Evolutionary conservation across 2,797 vertebrate genomes (phyloP), one percentile per base, ranked within the genome.

Genomic region (Avahi laniger): DNA sequence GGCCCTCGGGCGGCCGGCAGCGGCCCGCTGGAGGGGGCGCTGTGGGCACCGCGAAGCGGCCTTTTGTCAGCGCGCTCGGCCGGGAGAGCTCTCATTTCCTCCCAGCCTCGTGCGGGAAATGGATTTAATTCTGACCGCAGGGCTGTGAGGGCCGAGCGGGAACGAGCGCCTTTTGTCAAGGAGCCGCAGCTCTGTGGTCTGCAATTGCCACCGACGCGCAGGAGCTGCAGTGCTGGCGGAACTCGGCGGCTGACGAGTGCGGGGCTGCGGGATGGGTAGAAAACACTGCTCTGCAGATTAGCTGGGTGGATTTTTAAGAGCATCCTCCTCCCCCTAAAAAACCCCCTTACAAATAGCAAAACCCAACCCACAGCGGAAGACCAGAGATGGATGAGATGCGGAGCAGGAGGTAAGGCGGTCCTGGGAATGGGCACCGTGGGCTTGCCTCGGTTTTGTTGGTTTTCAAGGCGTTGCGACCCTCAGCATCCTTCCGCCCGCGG

Each of bases 21-120:
- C n/a, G 35, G 87, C 73, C 97, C 96, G 59, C 94, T 88, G 50
- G 97, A 96, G 97, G 98, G 98, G 95, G 98, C 97, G 95, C 91
- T 96, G 94, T 89, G 78, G 83, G 63, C 91, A 1, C 93, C 30
- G 86, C 83, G 59, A 28, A 48, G 88, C 94, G 70, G 96, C 96
- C 97, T 97, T 98, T 98, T 98, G 98, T 98, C 97, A 94, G 87
- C 72, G 78, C 85, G 76, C 92, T 43, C 30, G 18, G 94, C 89
- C 35, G 22, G 17, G 79, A 54, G 92, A 76, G 52, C 96, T 83
- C 93, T 63, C 97, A 76, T 94, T 96, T 93, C 97, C 92, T 96
- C 79, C 67, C 90, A 76, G 91, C 83, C 93, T 88, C 35, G 87
- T 90, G 97, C 93, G 88, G 94, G 96, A 93, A 87, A 96, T 93